A percentile compares a stretch with the other conserved stretches of the same genome.
phyloP scores from a whole-genome alignment of 2,888 invertebrate species.

The Thymelicus lineola region DNA sequence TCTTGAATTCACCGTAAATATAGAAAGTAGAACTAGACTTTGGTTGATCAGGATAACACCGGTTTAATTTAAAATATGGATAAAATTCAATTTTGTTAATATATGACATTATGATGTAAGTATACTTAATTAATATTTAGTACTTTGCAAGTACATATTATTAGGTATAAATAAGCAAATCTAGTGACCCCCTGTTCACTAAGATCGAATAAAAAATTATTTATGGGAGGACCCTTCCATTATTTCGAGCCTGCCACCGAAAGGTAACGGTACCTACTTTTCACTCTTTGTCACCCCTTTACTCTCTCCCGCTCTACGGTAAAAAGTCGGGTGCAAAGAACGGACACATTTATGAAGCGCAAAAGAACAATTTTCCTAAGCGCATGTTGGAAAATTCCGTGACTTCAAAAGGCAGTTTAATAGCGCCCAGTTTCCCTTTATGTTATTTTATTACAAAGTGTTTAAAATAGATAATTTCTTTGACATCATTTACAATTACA shows the following conservation, averaged over 20 bases:
- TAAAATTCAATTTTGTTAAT: too few species aligned
- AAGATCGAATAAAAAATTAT: constrained; percentile 43
- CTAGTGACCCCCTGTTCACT: constrained; percentile 13
- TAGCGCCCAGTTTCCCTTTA: constrained; percentile 70
- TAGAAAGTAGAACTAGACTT: too few species aligned
- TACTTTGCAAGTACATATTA: too few species aligned
- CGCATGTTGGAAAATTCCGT: constrained; percentile 75
- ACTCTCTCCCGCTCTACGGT: constrained; percentile 59
- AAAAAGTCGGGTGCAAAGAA: constrained; percentile 67
- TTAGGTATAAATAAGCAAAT: constrained; percentile 28
- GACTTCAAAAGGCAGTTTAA: constrained; percentile 80
- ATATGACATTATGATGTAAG: too few species aligned
- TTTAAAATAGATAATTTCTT: constrained; percentile 56
- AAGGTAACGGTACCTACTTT: constrained; percentile 54
- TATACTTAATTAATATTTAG: too few species aligned
- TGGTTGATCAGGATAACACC: too few species aligned
- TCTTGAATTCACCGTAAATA: too few species aligned
- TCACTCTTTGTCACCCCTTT: constrained; percentile 68
- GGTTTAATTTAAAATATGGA: too few species aligned
- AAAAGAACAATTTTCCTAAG: constrained; percentile 82
- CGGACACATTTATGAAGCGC: constrained; percentile 75
- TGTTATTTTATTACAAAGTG: constrained; percentile 71
- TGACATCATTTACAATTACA: constrained; percentile 11
- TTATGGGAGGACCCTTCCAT: constrained; percentile 48
- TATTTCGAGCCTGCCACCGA: constrained; percentile 54